These are phyloP conservation scores for Elephas maximus DNA, from an alignment of 2,113 vertebrate genomes.

Conservation along the genomic window DNA sequence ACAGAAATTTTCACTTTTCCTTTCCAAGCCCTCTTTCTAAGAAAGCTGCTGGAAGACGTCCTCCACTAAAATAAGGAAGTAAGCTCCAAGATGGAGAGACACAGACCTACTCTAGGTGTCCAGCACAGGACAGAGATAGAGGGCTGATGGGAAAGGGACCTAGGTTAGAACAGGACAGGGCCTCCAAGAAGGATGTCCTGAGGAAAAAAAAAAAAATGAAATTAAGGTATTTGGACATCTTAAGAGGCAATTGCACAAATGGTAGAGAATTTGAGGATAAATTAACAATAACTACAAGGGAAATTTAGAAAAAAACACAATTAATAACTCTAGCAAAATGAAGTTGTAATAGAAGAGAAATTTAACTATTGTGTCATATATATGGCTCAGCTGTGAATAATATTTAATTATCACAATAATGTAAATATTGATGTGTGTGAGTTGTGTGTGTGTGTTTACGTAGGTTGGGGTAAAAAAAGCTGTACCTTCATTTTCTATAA, in stretches of 20 bases:
- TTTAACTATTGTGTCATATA: background rate
- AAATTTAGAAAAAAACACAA: background rate
- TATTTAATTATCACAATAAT: conserved; percentile 10
- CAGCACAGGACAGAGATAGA: no score
- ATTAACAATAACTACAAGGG: background rate
- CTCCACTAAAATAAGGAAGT: background rate
- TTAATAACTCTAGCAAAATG: background rate
- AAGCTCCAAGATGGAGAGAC: accelerated
- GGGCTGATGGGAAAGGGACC: background rate
- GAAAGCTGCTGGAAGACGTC: background rate
- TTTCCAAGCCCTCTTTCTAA: background rate
- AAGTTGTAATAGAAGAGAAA: background rate
- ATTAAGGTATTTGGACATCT: background rate
- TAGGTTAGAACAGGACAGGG: background rate
- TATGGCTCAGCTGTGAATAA: background rate
- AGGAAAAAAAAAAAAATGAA: background rate
- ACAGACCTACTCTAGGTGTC: accelerated
- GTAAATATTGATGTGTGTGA: background rate
- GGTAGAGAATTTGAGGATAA: background rate
- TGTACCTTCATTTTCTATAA: background rate
- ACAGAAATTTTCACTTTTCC: background rate
- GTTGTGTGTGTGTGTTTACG: background rate
- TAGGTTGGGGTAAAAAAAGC: background rate
- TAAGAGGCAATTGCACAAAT: background rate
- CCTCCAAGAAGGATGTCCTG: background rate